Evolutionary conservation across 2,888 invertebrate genomes (phyloP).

Genomic region (Drosophila limbata): DNA sequence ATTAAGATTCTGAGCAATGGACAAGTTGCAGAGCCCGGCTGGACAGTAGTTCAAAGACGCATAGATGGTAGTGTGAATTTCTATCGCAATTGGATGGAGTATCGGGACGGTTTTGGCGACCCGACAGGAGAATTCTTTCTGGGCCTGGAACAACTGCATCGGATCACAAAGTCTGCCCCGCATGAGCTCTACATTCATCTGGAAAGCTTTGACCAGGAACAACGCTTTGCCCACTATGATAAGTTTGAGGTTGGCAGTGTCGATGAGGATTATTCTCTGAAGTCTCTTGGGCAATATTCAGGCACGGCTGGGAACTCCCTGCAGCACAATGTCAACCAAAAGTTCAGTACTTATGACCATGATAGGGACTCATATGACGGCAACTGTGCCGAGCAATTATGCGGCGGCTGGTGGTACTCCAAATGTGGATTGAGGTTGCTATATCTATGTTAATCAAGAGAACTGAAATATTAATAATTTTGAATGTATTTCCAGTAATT

Average conservation of each 20-base stretch:
- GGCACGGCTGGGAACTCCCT: conserved; percentile 29
- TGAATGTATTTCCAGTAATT: conserved; percentile 8
- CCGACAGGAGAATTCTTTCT: neutral
- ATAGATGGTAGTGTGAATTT: conserved; percentile 15
- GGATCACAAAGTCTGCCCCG: neutral
- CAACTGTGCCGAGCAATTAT: conserved; percentile 13
- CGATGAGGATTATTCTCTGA: conserved; percentile 12
- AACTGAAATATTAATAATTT: neutral
- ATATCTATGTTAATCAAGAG: neutral
- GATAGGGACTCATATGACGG: neutral
- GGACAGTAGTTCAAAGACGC: conserved; percentile 28
- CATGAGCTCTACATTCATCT: conserved; percentile 34
- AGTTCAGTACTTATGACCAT: conserved; percentile 29
- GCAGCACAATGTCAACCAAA: neutral
- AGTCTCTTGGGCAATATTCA: conserved; percentile 17
- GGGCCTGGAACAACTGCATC: neutral
- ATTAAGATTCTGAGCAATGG: neutral
- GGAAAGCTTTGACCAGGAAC: conserved; percentile 6
- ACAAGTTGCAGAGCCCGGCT: conserved; percentile 20
- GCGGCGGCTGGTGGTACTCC: conserved; percentile 27
- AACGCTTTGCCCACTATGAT: conserved; percentile 18
- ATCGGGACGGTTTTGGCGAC: neutral
- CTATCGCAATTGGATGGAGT: neutral
- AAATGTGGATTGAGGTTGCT: conserved; percentile 20
- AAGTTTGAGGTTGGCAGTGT: conserved; percentile 19